A percentile compares a stretch with the other conserved stretches of the same genome.
These are phyloP conservation scores for Eonycteris spelaea DNA, from an alignment of 2,113 vertebrate species.

Conservation along the genomic window DNA sequence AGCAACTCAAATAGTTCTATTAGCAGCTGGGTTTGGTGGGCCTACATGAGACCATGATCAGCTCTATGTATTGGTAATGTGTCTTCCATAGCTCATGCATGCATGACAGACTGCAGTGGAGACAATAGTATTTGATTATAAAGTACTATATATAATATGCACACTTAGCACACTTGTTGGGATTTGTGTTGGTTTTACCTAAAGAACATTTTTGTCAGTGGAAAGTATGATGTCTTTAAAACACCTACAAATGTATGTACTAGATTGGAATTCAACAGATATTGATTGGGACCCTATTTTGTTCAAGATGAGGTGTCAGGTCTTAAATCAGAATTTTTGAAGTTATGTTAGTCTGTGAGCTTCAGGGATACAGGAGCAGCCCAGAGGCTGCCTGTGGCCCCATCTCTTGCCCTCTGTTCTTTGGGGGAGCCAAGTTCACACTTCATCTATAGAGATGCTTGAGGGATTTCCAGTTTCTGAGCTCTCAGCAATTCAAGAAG, in stretches of 20 bases:
- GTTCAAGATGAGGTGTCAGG: not conserved
- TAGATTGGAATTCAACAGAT: not conserved
- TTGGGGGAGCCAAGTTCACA: not conserved
- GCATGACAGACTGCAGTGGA: not conserved
- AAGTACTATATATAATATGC: not conserved
- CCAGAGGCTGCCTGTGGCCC: not conserved
- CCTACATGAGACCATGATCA: not conserved
- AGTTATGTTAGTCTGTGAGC: not conserved
- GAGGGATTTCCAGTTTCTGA: slow-evolving; percentile 38
- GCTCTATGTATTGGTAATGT: accelerated
- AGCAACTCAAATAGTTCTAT: not conserved
- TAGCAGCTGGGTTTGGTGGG: not conserved
- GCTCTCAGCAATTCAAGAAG: slow-evolving; percentile 25
- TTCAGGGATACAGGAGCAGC: not conserved
- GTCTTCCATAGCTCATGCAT: too few relatives aligned
- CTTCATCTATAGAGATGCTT: slow-evolving; percentile 32
- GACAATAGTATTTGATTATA: not conserved
- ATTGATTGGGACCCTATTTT: not conserved
- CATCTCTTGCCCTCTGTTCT: not conserved
- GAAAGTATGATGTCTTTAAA: slow-evolving; percentile 16
- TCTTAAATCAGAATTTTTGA: not conserved
- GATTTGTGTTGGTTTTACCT: slow-evolving; percentile 6
- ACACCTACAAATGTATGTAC: not conserved
- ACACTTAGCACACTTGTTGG: not conserved
- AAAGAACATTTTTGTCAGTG: not conserved